Percentiles rank a stretch among this genome's conserved stretches.
These are phyloP conservation scores for Capitulum mitella DNA, from an alignment of 2,888 invertebrate species.

Conservation along the genomic window DNA sequence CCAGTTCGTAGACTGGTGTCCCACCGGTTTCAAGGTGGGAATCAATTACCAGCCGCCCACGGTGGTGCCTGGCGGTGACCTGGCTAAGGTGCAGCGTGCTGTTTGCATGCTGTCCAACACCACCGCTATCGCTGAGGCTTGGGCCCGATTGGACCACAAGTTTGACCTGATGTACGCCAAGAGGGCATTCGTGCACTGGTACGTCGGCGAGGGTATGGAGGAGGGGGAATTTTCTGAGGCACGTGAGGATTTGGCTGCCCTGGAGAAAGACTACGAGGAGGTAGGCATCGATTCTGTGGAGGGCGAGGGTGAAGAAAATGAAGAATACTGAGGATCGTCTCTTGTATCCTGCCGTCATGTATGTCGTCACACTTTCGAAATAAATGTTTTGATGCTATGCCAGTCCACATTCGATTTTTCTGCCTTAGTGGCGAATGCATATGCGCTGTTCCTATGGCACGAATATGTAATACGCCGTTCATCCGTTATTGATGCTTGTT, in stretches of 20 bases:
- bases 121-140: constrained; percentile 93
- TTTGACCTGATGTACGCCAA: constrained; percentile 96
- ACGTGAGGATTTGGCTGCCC: constrained; percentile 71
- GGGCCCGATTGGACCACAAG: constrained; percentile 93
- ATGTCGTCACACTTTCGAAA: too few species aligned
- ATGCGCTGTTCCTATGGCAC: too few species aligned
- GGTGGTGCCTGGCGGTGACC: constrained; percentile 59
- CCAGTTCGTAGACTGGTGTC: constrained; percentile 88
- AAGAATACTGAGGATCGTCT: constrained; percentile 56
- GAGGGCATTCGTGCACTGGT: constrained; percentile 93
- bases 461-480: too few species aligned
- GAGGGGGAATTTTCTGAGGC: constrained; percentile 87
- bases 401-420: too few species aligned
- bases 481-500: too few species aligned
- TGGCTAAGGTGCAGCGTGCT: constrained; percentile 67
- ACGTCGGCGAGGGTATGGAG: constrained; percentile 66
- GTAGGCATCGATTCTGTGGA: constrained; percentile 36
- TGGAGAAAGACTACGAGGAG: constrained; percentile 55
- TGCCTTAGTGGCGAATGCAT: too few species aligned
- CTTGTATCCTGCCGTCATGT: too few species aligned
- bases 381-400: too few species aligned
- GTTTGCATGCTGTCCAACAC: constrained; percentile 83
- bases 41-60: constrained; percentile 68
- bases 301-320: constrained; percentile 60
- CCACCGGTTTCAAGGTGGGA: constrained; percentile 82